Evolutionary conservation across 2,113 vertebrate genomes (phyloP).

Genomic region (Boulengeromyrus knoepffleri): DNA sequence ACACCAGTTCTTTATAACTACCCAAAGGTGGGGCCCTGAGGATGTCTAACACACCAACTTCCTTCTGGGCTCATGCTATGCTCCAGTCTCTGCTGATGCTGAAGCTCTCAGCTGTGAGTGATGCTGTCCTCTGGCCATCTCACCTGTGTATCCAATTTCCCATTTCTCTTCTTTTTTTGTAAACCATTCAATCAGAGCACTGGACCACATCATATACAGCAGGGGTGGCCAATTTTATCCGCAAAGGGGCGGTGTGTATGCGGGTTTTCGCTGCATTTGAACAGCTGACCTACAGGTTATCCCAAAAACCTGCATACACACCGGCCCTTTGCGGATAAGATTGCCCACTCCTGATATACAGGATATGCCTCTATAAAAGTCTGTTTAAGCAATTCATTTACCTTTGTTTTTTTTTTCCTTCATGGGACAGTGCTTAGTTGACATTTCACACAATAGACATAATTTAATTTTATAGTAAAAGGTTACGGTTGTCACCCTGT

Average conservation of each 20-base stretch:
- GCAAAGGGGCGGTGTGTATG: no score
- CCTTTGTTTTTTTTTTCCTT: not conserved
- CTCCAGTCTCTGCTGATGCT: not conserved
- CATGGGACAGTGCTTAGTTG: not conserved
- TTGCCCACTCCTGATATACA: no score
- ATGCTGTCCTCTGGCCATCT: not conserved
- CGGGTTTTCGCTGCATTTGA: no score
- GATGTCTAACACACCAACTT: not conserved
- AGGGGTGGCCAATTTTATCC: not conserved
- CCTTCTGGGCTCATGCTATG: not conserved
- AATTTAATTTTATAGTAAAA: no score
- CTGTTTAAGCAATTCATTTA: not conserved
- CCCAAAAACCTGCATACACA: no score
- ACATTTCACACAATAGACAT: not conserved
- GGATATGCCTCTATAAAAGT: not conserved
- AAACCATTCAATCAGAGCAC: not conserved
- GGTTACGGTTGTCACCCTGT: not conserved
- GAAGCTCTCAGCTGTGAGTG: not conserved
- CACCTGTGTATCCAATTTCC: not conserved
- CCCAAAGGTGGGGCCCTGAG: not conserved
- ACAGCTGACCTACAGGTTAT: no score
- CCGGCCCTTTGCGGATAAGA: no score
- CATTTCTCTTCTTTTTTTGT: not conserved
- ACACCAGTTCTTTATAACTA: not conserved
- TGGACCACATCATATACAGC: not conserved